These are phyloP conservation scores for Vollenhovia emeryi DNA, from an alignment of 1,140 invertebrate species.

Conservation along the genomic window DNA sequence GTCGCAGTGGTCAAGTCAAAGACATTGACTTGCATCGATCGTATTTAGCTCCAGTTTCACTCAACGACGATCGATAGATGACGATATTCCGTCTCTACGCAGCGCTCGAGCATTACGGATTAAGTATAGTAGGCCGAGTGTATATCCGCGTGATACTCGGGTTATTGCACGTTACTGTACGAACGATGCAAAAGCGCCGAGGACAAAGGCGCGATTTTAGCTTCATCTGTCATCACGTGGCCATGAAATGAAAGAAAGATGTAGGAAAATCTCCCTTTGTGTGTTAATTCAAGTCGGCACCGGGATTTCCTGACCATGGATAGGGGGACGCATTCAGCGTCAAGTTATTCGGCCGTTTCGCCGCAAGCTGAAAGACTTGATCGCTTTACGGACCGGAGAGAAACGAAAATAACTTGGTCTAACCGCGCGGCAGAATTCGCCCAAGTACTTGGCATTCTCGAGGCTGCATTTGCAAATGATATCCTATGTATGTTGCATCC, in stretches of 20 bases:
- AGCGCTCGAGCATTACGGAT: background rate
- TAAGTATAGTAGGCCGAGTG: background rate
- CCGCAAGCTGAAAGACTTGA: slow-evolving; percentile 14
- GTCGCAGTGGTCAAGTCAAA: background rate
- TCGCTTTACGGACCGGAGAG: background rate
- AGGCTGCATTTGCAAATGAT: background rate
- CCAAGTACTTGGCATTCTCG: background rate
- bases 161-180: slow-evolving; percentile 37
- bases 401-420: slow-evolving; percentile 32
- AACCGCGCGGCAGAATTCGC: background rate
- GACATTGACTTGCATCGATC: slow-evolving; percentile 44
- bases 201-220: background rate
- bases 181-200: slow-evolving; percentile 18
- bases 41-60: slow-evolving; percentile 8
- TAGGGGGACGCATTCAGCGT: slow-evolving; percentile 21
- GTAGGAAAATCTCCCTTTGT: slow-evolving; percentile 1
- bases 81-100: background rate
- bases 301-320: too few relatives aligned
- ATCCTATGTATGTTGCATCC: background rate
- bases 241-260: too few relatives aligned
- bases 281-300: too few relatives aligned
- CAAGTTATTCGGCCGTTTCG: slow-evolving; percentile 39
- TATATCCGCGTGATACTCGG: background rate
- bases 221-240: too few relatives aligned
- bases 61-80: slow-evolving; percentile 33